A percentile compares a stretch with the other conserved stretches of the same genome.
These are phyloP conservation scores for Sialis fuliginosa DNA, from an alignment of 2,888 invertebrate genomes.

Conservation along the genomic window DNA sequence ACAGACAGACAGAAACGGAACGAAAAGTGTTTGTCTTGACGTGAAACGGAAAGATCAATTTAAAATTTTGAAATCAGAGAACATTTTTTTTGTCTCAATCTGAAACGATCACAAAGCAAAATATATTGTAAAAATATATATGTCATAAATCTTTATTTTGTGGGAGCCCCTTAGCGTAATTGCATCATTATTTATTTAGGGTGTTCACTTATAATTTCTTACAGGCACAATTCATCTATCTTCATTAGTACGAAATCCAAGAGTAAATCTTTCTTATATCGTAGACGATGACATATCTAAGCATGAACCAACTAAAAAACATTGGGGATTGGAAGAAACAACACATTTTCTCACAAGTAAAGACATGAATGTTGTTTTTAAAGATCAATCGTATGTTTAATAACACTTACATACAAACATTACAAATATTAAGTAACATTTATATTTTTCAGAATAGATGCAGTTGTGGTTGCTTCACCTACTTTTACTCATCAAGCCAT, in stretches of 20 bases:
- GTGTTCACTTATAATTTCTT: background rate
- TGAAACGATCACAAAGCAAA: no score
- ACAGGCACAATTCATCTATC: slow-evolving; percentile 34
- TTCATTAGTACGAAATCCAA: slow-evolving; percentile 28
- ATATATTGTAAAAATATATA: no score
- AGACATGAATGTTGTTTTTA: slow-evolving; percentile 29
- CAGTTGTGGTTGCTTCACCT: slow-evolving; percentile 37
- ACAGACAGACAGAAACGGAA: no score
- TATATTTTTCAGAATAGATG: slow-evolving; percentile 24
- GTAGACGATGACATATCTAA: slow-evolving; percentile 32
- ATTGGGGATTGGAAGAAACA: slow-evolving; percentile 31
- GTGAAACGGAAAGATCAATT: no score
- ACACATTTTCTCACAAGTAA: slow-evolving; percentile 27
- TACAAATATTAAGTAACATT: background rate
- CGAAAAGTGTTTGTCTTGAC: no score
- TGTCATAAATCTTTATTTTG: no score
- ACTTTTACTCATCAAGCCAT: slow-evolving; percentile 39
- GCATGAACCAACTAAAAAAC: slow-evolving; percentile 26
- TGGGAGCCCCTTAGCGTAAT: no score
- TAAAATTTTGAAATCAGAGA: no score
- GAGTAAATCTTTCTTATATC: slow-evolving; percentile 33
- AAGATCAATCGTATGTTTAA: slow-evolving; percentile 30
- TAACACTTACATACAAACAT: background rate
- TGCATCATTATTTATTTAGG: background rate
- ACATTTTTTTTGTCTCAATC: no score